These are phyloP conservation scores for Drosophila paracracens DNA, from an alignment of 2,888 invertebrate genomes.

Conservation along the genomic window DNA sequence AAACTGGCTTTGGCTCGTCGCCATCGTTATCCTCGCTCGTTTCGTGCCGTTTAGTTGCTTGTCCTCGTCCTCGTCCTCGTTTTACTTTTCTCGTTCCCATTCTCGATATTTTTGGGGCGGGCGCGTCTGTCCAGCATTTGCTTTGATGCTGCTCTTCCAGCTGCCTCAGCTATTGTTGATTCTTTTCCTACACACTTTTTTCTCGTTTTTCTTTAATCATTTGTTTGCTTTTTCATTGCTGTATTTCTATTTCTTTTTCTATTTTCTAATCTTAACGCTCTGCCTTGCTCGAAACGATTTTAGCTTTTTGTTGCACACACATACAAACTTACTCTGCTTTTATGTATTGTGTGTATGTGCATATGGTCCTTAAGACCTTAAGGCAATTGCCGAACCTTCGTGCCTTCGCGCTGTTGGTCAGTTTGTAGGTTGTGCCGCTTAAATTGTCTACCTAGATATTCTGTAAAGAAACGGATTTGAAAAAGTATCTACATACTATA, in stretches of 20 bases:
- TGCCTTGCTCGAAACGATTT: slow-evolving; percentile 61
- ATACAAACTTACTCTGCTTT: not conserved
- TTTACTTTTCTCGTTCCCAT: not conserved
- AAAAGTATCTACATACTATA: not conserved
- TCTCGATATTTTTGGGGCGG: slow-evolving; percentile 20
- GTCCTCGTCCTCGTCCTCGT: slow-evolving; percentile 15
- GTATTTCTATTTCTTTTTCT: slow-evolving; percentile 28
- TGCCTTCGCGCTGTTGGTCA: slow-evolving; percentile 29
- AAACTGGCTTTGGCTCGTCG: slow-evolving; percentile 47
- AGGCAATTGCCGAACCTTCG: slow-evolving; percentile 12
- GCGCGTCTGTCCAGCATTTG: slow-evolving; percentile 43
- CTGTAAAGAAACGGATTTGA: not conserved
- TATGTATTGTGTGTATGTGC: slow-evolving; percentile 1
- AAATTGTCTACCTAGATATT: slow-evolving; percentile 1
- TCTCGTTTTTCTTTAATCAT: slow-evolving; percentile 30
- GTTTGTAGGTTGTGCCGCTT: slow-evolving; percentile 22
- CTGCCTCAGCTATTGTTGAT: slow-evolving; percentile 44
- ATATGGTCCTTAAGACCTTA: slow-evolving; percentile 28
- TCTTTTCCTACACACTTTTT: slow-evolving; percentile 31
- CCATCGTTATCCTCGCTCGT: slow-evolving; percentile 40
- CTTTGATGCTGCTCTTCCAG: slow-evolving; percentile 40
- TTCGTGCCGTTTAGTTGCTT: slow-evolving; percentile 53
- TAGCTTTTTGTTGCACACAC: slow-evolving; percentile 37
- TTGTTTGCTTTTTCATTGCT: slow-evolving; percentile 31
- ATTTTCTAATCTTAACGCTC: slow-evolving; percentile 22